Conservation (phyloP, 2,797 vertebrate species). For the Rallus crepitans region DNA sequence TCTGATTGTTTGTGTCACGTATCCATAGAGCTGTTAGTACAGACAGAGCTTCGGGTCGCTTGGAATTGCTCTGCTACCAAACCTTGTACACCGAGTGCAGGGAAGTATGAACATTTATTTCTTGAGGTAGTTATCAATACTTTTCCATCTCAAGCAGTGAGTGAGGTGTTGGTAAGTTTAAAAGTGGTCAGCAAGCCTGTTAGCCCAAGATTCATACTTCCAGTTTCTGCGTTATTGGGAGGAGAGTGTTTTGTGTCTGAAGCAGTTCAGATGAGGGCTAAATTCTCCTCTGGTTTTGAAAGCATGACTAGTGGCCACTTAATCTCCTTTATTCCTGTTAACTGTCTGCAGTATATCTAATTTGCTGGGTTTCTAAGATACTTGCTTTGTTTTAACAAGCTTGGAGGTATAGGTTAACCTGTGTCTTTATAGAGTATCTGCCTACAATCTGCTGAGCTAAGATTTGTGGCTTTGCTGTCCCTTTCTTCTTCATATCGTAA, state of each 20-base stretch:
- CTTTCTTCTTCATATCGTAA: background rate
- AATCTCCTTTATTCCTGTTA: background rate
- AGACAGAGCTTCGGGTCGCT: background rate
- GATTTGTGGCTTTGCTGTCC: slow-evolving; percentile 25
- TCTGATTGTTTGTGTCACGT: background rate
- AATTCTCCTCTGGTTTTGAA: slow-evolving; percentile 10
- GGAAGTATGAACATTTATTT: background rate
- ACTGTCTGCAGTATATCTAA: background rate
- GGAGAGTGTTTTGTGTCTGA: background rate
- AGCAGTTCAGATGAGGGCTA: background rate
- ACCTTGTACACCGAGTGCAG: background rate
- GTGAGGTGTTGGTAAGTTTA: background rate
- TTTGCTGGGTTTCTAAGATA: background rate
- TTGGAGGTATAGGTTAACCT: background rate
- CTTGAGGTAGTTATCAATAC: background rate
- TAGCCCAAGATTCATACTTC: background rate
- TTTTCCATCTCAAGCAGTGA: background rate
- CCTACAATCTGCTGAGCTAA: background rate
- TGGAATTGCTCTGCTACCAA: background rate
- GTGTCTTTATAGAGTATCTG: background rate
- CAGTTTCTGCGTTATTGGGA: background rate
- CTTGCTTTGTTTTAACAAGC: slow-evolving; percentile 23
- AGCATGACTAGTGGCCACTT: background rate
- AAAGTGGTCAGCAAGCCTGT: background rate
- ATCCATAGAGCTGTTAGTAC: background rate